Percentiles rank a stretch among this genome's conserved stretches.
phyloP scores from a whole-genome alignment of 2,113 vertebrate species.

The Tangachromis dhanisi region DNA sequence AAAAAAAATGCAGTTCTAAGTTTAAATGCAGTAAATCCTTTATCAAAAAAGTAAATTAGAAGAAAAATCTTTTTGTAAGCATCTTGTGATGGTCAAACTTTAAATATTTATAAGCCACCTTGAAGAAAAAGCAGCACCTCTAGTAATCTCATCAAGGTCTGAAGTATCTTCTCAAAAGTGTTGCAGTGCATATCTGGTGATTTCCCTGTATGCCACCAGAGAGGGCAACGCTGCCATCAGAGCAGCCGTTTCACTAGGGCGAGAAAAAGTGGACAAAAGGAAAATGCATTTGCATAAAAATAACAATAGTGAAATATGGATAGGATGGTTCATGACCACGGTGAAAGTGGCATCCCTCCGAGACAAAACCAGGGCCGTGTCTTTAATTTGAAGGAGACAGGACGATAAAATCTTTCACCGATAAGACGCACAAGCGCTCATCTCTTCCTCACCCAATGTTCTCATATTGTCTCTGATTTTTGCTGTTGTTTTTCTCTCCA shows the following conservation, averaged over 20 bases:
- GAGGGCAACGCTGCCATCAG: not conserved
- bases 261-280: not conserved
- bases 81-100: slow-evolving; percentile 5
- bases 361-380: slow-evolving; percentile 29
- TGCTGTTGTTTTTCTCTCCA: slow-evolving; percentile 19
- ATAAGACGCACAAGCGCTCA: slow-evolving; percentile 26
- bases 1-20: not conserved
- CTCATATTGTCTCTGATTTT: slow-evolving; percentile 38
- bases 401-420: slow-evolving; percentile 20
- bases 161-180: not conserved
- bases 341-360: slow-evolving; percentile 31
- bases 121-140: not conserved
- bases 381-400: slow-evolving; percentile 57
- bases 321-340: slow-evolving; percentile 35
- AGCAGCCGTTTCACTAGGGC: slow-evolving; percentile 26
- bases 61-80: not conserved
- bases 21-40: not conserved
- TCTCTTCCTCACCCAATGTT: slow-evolving; percentile 24
- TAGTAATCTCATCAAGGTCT: not conserved
- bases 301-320: slow-evolving; percentile 49
- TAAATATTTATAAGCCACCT: not conserved
- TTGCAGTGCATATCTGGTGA: not conserved
- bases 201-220: not conserved
- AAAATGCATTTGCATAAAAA: slow-evolving; percentile 62
- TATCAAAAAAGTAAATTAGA: not conserved